Percentiles rank a stretch among this genome's conserved stretches.
These are phyloP conservation scores for Macrophya annulata DNA, from an alignment of 2,888 invertebrate species.

Conservation along the genomic window DNA sequence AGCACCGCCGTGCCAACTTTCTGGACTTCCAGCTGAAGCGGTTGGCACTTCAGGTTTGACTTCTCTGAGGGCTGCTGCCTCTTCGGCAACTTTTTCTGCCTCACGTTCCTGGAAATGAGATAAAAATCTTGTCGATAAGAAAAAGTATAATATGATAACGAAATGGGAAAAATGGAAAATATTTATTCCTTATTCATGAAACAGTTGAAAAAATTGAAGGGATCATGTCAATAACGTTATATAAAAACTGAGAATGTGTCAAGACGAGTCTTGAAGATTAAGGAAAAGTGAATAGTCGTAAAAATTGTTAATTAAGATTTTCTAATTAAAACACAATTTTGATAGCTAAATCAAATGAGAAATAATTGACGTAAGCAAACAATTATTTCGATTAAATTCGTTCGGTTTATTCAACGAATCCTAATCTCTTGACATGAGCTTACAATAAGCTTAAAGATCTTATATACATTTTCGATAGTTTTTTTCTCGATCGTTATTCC, in stretches of 20 bases:
- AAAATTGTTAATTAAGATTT: background rate
- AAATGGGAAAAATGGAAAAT: background rate
- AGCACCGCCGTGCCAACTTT: constrained; percentile 73
- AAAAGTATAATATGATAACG: background rate
- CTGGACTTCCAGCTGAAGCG: constrained; percentile 71
- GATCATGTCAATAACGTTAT: too few relatives aligned
- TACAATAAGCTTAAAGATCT: background rate
- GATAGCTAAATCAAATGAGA: background rate
- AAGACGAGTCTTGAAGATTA: too few relatives aligned
- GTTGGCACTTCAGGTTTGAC: constrained; percentile 72
- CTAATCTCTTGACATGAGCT: background rate
- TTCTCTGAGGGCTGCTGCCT: constrained; percentile 71
- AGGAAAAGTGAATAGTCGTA: too few relatives aligned
- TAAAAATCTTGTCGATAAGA: background rate
- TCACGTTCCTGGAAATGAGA: constrained; percentile 72
- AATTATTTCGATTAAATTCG: constrained; percentile 3
- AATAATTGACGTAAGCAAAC: background rate
- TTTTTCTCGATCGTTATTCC: background rate
- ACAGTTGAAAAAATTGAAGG: background rate
- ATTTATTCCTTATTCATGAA: background rate
- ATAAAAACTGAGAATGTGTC: too few relatives aligned
- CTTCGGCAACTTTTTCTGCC: constrained; percentile 75
- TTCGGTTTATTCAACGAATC: constrained; percentile 11
- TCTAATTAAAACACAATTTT: background rate
- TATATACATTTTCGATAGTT: constrained; percentile 43